Evolutionary conservation across 2,113 vertebrate species (phyloP).

Genomic region (Dipodomys spectabilis): DNA sequence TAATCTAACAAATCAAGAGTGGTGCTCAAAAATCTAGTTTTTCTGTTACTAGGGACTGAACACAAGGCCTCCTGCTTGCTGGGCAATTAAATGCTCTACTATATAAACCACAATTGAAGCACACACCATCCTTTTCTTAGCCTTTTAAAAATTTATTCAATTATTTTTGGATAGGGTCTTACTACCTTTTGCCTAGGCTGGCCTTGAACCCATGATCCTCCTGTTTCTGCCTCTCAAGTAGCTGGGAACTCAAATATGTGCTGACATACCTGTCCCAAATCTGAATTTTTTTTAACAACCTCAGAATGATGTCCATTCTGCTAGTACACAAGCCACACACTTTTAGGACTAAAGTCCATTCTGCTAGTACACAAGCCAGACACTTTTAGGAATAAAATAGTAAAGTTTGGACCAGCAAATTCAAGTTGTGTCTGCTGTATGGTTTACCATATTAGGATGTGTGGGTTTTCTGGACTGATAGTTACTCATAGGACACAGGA

Average conservation of each 20-base stretch:
- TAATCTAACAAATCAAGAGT: neutral
- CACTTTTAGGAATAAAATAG: neutral
- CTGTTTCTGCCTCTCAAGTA: too few species aligned
- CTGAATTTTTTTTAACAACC: constrained; percentile 10
- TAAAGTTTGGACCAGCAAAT: neutral
- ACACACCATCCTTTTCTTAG: too few species aligned
- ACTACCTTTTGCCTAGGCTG: too few species aligned
- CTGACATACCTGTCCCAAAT: too few species aligned
- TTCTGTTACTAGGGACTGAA: too few species aligned
- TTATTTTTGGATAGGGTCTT: too few species aligned
- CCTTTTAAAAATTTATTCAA: too few species aligned
- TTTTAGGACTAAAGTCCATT: neutral
- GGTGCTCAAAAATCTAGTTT: neutral
- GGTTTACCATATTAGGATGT: neutral
- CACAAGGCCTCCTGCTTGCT: too few species aligned
- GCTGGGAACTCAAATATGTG: too few species aligned
- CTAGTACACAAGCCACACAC: neutral
- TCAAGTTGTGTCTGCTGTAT: neutral
- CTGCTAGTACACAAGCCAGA: neutral
- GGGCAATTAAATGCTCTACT: too few species aligned
- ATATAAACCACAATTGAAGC: too few species aligned
- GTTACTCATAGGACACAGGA: neutral
- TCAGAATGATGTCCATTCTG: neutral
- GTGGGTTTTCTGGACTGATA: neutral
- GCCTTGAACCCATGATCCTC: too few species aligned